Evolutionary conservation across 2,888 invertebrate genomes (phyloP).

Genomic region (Eilema sororculum): DNA sequence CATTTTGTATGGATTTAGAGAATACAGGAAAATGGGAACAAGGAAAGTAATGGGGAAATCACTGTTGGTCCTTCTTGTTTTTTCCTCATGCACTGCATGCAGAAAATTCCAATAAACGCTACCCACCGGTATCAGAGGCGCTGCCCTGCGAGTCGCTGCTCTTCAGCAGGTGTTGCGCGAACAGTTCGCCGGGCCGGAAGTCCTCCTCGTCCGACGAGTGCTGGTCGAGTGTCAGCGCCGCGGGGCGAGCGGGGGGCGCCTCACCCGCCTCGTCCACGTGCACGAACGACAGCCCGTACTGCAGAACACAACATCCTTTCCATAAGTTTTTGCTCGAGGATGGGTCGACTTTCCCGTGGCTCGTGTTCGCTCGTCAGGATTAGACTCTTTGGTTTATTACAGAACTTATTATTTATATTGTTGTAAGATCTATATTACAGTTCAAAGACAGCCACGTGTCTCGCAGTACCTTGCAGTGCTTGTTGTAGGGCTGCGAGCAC

Average conservation of each 20-base stretch:
- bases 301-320: not conserved
- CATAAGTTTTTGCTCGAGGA: too few species aligned
- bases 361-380: too few species aligned
- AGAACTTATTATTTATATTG: too few species aligned
- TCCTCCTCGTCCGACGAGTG: conserved; percentile 87
- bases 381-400: too few species aligned
- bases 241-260: conserved; percentile 24
- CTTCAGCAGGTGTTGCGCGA: conserved; percentile 83
- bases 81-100: not conserved
- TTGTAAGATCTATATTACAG: too few species aligned
- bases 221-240: conserved; percentile 67
- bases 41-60: too few species aligned
- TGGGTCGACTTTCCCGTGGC: too few species aligned
- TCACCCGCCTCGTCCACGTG: conserved; percentile 86
- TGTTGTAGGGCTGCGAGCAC: conserved; percentile 96
- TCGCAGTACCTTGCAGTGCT: conserved; percentile 85
- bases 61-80: too few species aligned
- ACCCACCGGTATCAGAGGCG: conserved; percentile 41
- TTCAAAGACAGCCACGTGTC: too few species aligned
- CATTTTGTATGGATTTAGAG: too few species aligned
- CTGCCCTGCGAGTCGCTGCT: conserved; percentile 11
- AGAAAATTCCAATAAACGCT: not conserved
- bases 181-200: conserved; percentile 89
- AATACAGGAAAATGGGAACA: too few species aligned
- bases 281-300: conserved; percentile 94